These are phyloP conservation scores for Siderastrea radians DNA, from an alignment of 92 coral and sea anemone species.

Conservation along the genomic window DNA sequence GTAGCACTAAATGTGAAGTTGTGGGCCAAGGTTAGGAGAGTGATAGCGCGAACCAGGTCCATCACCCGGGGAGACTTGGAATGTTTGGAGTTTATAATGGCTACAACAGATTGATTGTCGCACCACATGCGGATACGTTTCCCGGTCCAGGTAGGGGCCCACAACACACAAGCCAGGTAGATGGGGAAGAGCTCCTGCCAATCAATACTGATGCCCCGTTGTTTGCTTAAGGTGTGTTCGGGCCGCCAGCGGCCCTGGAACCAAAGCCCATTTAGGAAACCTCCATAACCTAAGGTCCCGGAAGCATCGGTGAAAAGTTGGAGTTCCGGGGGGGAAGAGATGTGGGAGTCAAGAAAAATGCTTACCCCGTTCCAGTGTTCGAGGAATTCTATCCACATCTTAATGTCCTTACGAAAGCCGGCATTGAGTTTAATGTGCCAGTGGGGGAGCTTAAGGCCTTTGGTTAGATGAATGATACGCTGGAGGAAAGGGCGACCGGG, in stretches of 20 bases:
- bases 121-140: not conserved
- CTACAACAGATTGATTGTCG: not conserved
- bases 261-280: not conserved
- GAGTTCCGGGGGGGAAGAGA: not conserved
- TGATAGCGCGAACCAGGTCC: not conserved
- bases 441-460: not conserved
- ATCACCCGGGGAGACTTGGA: not conserved
- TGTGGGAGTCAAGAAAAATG: no score
- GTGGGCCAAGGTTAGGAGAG: not conserved
- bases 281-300: not conserved
- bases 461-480: not conserved
- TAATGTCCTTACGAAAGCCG: not conserved
- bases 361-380: no score
- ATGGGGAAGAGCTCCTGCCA: not conserved
- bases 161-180: not conserved
- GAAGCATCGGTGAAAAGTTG: not conserved
- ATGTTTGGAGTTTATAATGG: not conserved
- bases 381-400: not conserved
- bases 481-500: not conserved
- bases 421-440: not conserved
- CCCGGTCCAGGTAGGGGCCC: not conserved
- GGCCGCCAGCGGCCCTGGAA: constrained; percentile 7
- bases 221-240: not conserved
- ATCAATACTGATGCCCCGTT: not conserved
- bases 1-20: not conserved